phyloP scores from a whole-genome alignment of 2,797 vertebrate species.

The Propithecus perrieri region DNA sequence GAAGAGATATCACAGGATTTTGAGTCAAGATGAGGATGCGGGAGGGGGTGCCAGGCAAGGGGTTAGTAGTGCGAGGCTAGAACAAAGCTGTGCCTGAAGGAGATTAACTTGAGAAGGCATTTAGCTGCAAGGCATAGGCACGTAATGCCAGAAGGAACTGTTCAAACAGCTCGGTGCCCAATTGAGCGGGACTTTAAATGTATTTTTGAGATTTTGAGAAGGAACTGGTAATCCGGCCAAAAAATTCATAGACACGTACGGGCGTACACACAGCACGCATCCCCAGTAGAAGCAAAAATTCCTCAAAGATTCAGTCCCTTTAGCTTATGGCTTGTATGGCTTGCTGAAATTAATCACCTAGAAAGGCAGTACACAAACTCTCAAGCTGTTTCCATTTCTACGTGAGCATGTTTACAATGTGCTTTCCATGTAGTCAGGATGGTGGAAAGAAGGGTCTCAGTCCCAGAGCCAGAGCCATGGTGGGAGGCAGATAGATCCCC shows the following conservation, averaged over 20 bases:
- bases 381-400: neutral
- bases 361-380: neutral
- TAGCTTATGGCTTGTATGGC: neutral
- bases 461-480: neutral
- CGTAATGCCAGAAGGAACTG: neutral
- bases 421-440: neutral
- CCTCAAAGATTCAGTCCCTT: neutral
- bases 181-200: neutral
- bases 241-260: neutral
- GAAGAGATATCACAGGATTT: neutral
- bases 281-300: neutral
- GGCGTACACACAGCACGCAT: neutral
- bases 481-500: neutral
- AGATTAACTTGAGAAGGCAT: neutral
- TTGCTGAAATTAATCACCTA: neutral
- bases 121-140: neutral
- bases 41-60: no score
- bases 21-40: neutral
- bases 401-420: neutral
- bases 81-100: neutral
- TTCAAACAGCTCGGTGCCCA: neutral
- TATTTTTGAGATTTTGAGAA: neutral
- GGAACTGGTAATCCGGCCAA: neutral
- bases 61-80: neutral
- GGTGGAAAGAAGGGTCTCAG: fast-evolving